Conservation (phyloP, 2,113 vertebrate genomes). For the Synchiropus splendidus region DNA sequence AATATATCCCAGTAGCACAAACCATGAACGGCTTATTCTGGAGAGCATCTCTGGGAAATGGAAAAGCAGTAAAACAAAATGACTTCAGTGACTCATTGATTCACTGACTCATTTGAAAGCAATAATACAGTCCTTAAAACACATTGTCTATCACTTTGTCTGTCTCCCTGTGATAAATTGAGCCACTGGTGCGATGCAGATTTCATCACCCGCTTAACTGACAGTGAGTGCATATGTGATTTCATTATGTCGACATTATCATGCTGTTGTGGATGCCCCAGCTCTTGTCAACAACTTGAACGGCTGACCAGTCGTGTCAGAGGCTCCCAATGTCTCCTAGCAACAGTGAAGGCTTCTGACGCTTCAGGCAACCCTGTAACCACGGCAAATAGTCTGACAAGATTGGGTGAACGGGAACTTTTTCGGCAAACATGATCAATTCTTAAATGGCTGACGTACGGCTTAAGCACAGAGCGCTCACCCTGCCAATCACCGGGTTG, state of each 20-base stretch:
- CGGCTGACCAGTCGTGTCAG: conserved; percentile 53
- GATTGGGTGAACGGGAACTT: too few relatives aligned
- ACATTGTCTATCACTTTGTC: too few relatives aligned
- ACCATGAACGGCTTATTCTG: too few relatives aligned
- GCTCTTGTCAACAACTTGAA: conserved; percentile 41
- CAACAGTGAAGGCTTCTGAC: conserved; percentile 38
- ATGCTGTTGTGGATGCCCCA: conserved; percentile 17
- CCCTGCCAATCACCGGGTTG: conserved; percentile 26
- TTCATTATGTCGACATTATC: conserved; percentile 27
- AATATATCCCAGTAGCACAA: too few relatives aligned
- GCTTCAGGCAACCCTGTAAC: conserved; percentile 13
- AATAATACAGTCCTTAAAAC: too few relatives aligned
- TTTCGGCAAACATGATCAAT: too few relatives aligned
- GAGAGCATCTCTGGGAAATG: too few relatives aligned
- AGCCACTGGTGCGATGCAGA: too few relatives aligned
- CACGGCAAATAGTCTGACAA: conserved; percentile 1
- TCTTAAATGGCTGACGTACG: background rate
- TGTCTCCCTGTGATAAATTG: background rate
- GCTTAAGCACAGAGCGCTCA: conserved; percentile 13
- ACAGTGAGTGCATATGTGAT: conserved; percentile 4
- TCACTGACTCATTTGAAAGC: too few relatives aligned
- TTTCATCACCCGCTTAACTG: background rate
- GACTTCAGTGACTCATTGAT: too few relatives aligned
- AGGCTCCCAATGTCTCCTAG: conserved; percentile 49
- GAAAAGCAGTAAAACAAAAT: too few relatives aligned